Base-by-base conservation (phyloP, 2,113 vertebrate genomes). In the Aegithalos caudatus region DNA sequence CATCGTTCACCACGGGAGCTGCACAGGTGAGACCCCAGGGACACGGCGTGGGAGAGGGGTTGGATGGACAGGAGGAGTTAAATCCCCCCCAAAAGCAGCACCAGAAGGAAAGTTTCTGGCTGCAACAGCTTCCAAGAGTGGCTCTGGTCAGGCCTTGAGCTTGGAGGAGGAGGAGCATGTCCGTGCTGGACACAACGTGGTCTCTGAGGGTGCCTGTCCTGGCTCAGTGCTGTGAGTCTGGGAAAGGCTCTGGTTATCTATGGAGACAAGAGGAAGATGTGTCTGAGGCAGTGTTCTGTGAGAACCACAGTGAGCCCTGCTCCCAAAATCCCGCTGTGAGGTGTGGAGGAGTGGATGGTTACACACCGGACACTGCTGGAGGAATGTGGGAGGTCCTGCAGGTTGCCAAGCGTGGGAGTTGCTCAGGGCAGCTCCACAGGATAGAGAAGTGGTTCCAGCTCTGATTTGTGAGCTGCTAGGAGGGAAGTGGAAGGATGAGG, bases 1-100 rank as follows among this genome's bases (percentile, higher is more conserved):
- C 81, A 97, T 97, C 16, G 96, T 97, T 2, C 97, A 97, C 58
- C 97, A 97, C 4, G 90, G 95, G 45, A 76, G 61, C 91, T 97
- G 97, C 82, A 16, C 96, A 29, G 96, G 96, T 97, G 87, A 90
- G 95, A 3, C 0, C 0, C 50, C 21, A 0, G 0, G 72, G 27
- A 8, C 12, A 1, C 0, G 3, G 69, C 31, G 14, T n/a, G 35
- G 29, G 70, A 13, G 28, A 35, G 1, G 38, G 70, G 23, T 31
- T 48, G 56, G 25, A 8, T 4, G 12, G 18, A 47, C 1, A 13
- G 24, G n/a, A 44, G 51, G 62, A 16, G 31, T 23, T 72, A 40
- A 76, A 80, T 40, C 6, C 7, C 15, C 31, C 40, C 40, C 66
- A 7, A 11, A 51, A 61, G 1, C 72, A 5, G 57, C 50, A 35